These are phyloP conservation scores for Condylura cristata DNA, from an alignment of 2,113 vertebrate genomes.

Conservation along the genomic window DNA sequence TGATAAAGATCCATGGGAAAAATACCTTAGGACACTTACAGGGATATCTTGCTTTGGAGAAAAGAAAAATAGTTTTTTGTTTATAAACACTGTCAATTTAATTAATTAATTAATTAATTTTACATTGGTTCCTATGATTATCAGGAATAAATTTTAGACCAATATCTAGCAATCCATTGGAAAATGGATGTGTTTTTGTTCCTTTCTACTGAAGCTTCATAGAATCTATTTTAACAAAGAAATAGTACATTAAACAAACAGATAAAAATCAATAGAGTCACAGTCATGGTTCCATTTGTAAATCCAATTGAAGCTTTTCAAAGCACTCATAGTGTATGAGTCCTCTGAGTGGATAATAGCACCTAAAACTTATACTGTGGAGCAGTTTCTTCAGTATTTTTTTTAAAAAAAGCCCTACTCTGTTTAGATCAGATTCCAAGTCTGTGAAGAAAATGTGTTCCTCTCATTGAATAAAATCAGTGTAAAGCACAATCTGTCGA, in stretches of 20 bases:
- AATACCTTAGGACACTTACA: neutral
- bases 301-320: neutral
- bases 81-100: neutral
- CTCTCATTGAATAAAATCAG: slow-evolving; percentile 27
- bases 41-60: neutral
- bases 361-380: neutral
- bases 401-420: neutral
- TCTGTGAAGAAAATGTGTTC: neutral
- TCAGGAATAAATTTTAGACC: neutral
- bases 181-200: neutral
- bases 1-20: neutral
- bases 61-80: neutral
- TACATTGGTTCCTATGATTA: neutral
- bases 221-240: slow-evolving; percentile 14
- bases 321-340: neutral
- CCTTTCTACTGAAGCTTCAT: neutral
- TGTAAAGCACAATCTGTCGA: neutral
- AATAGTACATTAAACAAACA: neutral
- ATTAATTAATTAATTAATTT: too few species aligned
- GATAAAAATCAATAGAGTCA: slow-evolving; percentile 15
- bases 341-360: neutral
- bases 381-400: neutral
- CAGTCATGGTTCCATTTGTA: neutral
- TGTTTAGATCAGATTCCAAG: neutral
- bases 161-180: neutral